Evolutionary conservation across 37 sponge, comb jelly and placozoan species (phyloP).

Genomic region (Ianthella basta): DNA sequence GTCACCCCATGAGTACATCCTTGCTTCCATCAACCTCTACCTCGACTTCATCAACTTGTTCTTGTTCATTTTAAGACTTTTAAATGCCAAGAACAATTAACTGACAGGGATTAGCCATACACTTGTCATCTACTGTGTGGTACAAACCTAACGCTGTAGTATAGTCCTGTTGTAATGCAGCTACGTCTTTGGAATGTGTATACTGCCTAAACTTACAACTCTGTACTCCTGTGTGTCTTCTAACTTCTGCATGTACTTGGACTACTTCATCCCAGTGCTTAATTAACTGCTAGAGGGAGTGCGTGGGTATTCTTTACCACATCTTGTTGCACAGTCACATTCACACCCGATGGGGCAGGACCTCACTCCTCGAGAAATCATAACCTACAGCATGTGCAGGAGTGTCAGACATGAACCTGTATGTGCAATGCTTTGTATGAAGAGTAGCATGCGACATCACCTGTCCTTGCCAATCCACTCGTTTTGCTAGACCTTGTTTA

Average conservation of each 20-base stretch:
- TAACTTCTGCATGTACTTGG: no score
- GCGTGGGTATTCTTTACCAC: slow-evolving; percentile 25
- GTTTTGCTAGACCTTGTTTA: background rate
- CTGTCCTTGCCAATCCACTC: background rate
- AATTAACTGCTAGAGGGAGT: no score
- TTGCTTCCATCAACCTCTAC: slow-evolving; percentile 95
- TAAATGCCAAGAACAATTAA: slow-evolving; percentile 56
- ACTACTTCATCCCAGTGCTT: no score
- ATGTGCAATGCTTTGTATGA: no score
- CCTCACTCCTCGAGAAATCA: slow-evolving; percentile 19
- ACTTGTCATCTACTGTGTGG: no score
- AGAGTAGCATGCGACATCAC: background rate
- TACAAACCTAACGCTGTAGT: no score
- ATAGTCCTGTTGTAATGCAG: no score
- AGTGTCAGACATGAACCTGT: no score
- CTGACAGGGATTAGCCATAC: no score
- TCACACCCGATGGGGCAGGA: slow-evolving; percentile 29
- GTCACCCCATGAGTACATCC: slow-evolving; percentile 93
- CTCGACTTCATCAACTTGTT: slow-evolving; percentile 96
- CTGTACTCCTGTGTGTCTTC: no score
- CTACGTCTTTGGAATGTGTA: no score
- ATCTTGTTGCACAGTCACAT: slow-evolving; percentile 22
- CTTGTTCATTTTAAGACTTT: slow-evolving; percentile 84
- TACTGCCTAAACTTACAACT: no score
- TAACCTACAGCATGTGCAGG: background rate